Evolutionary conservation across 2,888 invertebrate species (phyloP), one percentile per base, ranked within the genome.

Genomic region (Chrysodeixis includens): DNA sequence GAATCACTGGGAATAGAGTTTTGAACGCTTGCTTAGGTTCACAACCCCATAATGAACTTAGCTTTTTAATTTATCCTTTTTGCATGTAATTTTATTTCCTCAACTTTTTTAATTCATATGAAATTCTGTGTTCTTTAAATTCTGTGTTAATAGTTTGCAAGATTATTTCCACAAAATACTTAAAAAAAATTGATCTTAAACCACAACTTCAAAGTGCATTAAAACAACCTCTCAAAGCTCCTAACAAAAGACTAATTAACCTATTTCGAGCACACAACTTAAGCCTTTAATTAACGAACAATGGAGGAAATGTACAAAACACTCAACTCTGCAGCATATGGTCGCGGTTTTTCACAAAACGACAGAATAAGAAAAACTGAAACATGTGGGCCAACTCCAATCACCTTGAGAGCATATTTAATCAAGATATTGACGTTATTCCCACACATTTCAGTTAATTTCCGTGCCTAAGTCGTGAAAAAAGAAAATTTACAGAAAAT

Each of bases 381-480:
- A 74, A 62, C 78, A 74, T 74, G 78, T 74, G 74, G 74, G 40
- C 54, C 67, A 73, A 54, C 30, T 49, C 22, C 56, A 64, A 64
- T 63, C 56, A 69, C 70, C 70, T 69, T 68, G 75, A 70, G 61
- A 32, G 40, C 49, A 30, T 75, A 44, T 74, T 74, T 79, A 56
- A 74, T 74, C 74, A 75, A 78, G 62, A 61, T 62, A 65, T 71
- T 79, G 65, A 79, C 71, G 54, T 62, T 69, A 74, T 62, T 57
- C 46, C 44, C 54, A 59, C 54, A 59, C 30, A 59, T 44, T 76
- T 59, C 57, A 58, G 22, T 56, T 35, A 46, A 59, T 32, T 52
- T 75, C 65, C 55, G 54, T 57, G 30, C 16, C 56, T 58, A 70
- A 70, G 51, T 18, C 22, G 52, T 14, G 46, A 57, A 30, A 30